Evolutionary conservation across 2,888 invertebrate genomes (phyloP), one percentile per base, ranked within the genome.

Genomic region (Sarcophaga subvicina): DNA sequence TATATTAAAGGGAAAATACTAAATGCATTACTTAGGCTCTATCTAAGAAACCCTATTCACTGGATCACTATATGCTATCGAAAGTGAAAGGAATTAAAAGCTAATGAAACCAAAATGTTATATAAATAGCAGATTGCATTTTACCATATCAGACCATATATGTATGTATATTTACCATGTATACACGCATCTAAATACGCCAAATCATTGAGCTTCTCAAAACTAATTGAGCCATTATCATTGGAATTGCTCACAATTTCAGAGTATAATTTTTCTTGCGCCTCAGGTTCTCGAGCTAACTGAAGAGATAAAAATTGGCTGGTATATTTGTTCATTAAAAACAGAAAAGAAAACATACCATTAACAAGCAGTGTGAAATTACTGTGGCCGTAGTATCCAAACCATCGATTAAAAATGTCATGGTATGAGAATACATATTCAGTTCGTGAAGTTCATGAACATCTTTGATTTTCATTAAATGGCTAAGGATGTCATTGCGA

Each of bases 321-420:
- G 20, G 27, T 49, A 60, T 14, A n/a, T 17, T n/a, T 25, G 67
- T 25, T 59, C 4, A 67, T 49, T 63, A 69, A 22, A 67, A 20
- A 76, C 2, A 59, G 8, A 75, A 11, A 64, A 20, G 27, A 10
- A 12, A 10, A 77, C 88, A 88, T 79, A 93, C 93, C 90, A 93
- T 88, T 69, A 92, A 88, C 37, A 93, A 88, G 25, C 92, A 92
- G 63, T 92, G 91, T 0, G 92, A 89, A 14, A 93, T 91, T 0
- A 90, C 90, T 10, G 90, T 89, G 27, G 93, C 92, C 3, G 93
- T 91, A 17, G 94, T 93, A 82, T 93, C 93, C 69, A 92, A 89
- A 12, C 93, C 93, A 83, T 93, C 93, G 17, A 93, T 89, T 85
- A 93, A 90, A 75, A 93, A 93, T 22, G 93, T 93, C 90, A 93